A percentile compares a stretch with the other conserved stretches of the same genome.
Conservation (phyloP, 2,113 vertebrate genomes). For the Notarius lentiginosus region DNA sequence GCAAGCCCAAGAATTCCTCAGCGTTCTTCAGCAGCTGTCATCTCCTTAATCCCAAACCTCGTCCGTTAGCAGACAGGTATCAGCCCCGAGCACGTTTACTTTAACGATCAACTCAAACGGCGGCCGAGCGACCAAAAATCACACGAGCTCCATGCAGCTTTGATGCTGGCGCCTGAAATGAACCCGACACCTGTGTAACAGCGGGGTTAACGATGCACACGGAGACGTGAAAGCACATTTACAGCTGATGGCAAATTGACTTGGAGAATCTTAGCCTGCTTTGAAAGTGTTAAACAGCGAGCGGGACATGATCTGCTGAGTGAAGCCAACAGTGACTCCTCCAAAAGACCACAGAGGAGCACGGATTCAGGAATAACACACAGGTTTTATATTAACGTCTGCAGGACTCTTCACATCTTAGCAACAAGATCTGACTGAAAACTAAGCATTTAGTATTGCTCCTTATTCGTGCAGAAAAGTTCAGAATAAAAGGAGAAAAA, state of each 20-base stretch:
- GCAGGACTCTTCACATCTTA: background rate
- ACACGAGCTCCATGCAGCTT: background rate
- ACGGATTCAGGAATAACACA: background rate
- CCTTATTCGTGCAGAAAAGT: background rate
- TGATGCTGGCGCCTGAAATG: slow-evolving; percentile 33
- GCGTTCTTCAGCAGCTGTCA: background rate
- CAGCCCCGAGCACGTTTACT: background rate
- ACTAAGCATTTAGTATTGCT: background rate
- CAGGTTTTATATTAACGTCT: background rate
- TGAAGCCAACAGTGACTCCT: background rate
- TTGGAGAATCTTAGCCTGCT: slow-evolving; percentile 15
- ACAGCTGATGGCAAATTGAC: slow-evolving; percentile 29
- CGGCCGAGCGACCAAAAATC: background rate
- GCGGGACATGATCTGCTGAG: background rate
- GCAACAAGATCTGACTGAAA: background rate
- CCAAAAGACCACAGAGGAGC: background rate
- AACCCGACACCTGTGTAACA: slow-evolving; percentile 34
- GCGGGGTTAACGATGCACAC: slow-evolving; percentile 18
- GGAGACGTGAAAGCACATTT: slow-evolving; percentile 16
- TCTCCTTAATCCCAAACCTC: slow-evolving; percentile 14
- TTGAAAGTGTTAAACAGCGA: slow-evolving; percentile 7
- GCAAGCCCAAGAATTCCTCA: background rate
- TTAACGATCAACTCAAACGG: slow-evolving; percentile 10
- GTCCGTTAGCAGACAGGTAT: background rate
- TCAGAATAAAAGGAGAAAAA: too few species aligned